Evolutionary conservation across 2,888 invertebrate genomes (phyloP), one percentile per base, ranked within the genome.

Genomic region (Drosophila demipolita): DNA sequence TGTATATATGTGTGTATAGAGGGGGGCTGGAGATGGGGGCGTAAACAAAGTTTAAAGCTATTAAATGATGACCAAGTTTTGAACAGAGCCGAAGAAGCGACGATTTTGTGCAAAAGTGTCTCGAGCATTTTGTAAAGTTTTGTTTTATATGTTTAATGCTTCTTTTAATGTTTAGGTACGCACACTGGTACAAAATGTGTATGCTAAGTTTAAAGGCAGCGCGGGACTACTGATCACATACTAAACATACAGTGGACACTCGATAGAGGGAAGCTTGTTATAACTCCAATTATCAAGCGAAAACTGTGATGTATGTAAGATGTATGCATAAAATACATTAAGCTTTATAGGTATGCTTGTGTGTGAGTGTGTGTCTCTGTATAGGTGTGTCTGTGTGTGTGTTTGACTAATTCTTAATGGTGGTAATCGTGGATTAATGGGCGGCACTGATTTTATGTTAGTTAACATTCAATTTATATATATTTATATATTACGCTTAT

Each of bases 371-470:
- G 49, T 68, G 26, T 63, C 33, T 66, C 26, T 54, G 36, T 53
- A 20, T 61, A 17, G 36, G 48, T 48, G 36, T 70, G 17, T 66
- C 36, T 73, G 42, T 78, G 67, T 75, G 58, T 71, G 63, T 73
- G 63, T 81, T 65, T 72, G 74, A 81, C 87, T 85, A 85, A 86
- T 82, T 60, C 32, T 82, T 88, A 88, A 88, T 83, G 87, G 87
- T 88, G 87, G 83, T 88, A 88, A 88, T 87, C 89, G 87, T 87
- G 87, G 87, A 86, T 87, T 86, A 87, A 87, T 87, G 87, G 87
- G 89, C 87, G 87, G 87, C 87, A 86, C 83, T 87, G 87, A 87
- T 87, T 87, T 88, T 88, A 82, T 86, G 77, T 87, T 85, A 87
- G 87, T 87, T 87, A 87, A 87, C 87, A 88, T 88, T 86, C 71